These are phyloP conservation scores for Leontopithecus rosalia DNA, from an alignment of 2,797 vertebrate species.

Conservation along the genomic window DNA sequence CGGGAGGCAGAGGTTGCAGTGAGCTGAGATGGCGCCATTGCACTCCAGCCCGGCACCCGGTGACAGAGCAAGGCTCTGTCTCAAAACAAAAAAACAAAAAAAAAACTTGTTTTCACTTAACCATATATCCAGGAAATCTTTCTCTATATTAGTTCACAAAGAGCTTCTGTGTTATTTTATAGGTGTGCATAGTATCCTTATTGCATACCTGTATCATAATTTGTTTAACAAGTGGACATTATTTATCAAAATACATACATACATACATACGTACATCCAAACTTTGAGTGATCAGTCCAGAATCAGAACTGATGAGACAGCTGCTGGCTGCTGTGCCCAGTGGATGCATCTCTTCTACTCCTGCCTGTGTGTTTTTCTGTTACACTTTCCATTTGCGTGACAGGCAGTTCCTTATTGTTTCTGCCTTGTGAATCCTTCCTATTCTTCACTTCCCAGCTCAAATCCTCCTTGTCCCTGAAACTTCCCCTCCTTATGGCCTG, in stretches of 20 bases:
- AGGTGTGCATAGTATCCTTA: background rate
- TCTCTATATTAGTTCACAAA: background rate
- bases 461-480: background rate
- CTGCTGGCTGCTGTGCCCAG: background rate
- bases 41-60: no score
- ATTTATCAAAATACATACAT: no score
- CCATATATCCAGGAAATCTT: background rate
- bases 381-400: background rate
- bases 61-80: no score
- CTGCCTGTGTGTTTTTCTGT: no score
- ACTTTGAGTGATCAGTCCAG: background rate
- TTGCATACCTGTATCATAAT: background rate
- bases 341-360: background rate
- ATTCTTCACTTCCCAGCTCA: background rate
- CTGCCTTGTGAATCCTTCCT: background rate
- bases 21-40: no score
- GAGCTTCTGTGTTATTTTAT: background rate
- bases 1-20: no score
- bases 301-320: no score
- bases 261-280: background rate
- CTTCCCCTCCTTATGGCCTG: background rate
- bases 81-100: no score
- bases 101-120: background rate
- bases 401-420: background rate
- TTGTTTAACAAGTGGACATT: background rate